These are phyloP conservation scores for Mantis religiosa DNA, from an alignment of 2,888 invertebrate genomes.

Conservation along the genomic window DNA sequence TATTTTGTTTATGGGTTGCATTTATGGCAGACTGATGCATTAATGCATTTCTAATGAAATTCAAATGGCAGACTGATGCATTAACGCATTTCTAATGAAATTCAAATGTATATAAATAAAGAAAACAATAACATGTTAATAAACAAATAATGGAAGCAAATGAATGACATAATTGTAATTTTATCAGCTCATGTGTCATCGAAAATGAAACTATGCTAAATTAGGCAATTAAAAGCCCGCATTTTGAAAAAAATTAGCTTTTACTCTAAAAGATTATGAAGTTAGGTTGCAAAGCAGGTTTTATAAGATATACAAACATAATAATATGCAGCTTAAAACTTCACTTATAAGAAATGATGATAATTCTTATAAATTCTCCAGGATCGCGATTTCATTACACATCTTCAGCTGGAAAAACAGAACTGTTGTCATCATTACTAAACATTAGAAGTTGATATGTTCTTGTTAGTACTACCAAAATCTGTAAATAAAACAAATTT, in stretches of 20 bases:
- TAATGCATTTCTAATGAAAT: neutral
- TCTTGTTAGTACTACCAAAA: too few species aligned
- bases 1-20: neutral
- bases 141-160: neutral
- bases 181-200: neutral
- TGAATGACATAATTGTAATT: neutral
- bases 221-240: neutral
- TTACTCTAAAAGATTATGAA: neutral
- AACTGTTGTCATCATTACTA: too few species aligned
- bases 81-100: neutral
- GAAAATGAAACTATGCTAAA: neutral
- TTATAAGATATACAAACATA: too few species aligned
- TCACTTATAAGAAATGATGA: too few species aligned
- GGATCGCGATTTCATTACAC: too few species aligned
- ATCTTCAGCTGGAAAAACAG: too few species aligned
- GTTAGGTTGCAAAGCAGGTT: neutral
- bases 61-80: neutral
- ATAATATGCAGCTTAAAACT: too few species aligned
- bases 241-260: neutral
- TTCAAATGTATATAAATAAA: neutral
- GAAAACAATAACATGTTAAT: neutral
- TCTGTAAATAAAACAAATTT: too few species aligned
- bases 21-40: neutral
- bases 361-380: too few species aligned
- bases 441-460: too few species aligned